Conservation (phyloP, 2,888 invertebrate genomes). For the Slavum lentiscoides region DNA sequence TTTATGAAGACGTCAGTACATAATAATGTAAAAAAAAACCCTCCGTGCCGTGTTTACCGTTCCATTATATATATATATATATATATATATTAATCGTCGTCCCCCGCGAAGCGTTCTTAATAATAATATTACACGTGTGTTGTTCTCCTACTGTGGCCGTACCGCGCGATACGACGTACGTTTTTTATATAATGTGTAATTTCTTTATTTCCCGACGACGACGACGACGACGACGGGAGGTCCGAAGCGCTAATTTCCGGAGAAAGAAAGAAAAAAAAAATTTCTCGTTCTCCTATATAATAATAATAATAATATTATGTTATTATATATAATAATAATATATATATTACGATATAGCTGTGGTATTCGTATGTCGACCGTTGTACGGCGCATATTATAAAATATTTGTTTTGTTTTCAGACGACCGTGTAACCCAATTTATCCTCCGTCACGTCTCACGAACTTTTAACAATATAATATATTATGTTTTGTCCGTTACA, state of each 20-base stretch:
- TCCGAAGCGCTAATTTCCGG: constrained; percentile 46
- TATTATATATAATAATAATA: neutral
- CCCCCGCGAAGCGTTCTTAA: neutral
- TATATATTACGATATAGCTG: neutral
- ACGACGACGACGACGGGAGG: constrained; percentile 28
- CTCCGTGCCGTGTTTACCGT: neutral
- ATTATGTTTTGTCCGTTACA: too few species aligned
- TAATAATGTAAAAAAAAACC: constrained; percentile 17
- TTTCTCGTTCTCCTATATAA: too few species aligned
- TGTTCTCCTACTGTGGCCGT: too few species aligned
- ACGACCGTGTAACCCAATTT: constrained; percentile 47
- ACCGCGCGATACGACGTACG: too few species aligned
- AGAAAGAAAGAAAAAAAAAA: neutral
- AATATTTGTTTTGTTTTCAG: neutral
- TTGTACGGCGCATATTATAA: neutral
- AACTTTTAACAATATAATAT: constrained; percentile 16
- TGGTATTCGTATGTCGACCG: neutral
- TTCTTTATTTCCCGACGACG: neutral
- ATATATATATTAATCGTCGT: neutral
- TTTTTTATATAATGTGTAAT: neutral
- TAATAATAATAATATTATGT: neutral
- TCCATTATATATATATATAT: too few species aligned
- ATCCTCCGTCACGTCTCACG: constrained; percentile 29
- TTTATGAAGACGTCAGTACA: constrained; percentile 34
- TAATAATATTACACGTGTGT: too few species aligned